These are phyloP conservation scores for Aphelinus atriplicis DNA, from an alignment of 1,140 invertebrate species.

Conservation along the genomic window DNA sequence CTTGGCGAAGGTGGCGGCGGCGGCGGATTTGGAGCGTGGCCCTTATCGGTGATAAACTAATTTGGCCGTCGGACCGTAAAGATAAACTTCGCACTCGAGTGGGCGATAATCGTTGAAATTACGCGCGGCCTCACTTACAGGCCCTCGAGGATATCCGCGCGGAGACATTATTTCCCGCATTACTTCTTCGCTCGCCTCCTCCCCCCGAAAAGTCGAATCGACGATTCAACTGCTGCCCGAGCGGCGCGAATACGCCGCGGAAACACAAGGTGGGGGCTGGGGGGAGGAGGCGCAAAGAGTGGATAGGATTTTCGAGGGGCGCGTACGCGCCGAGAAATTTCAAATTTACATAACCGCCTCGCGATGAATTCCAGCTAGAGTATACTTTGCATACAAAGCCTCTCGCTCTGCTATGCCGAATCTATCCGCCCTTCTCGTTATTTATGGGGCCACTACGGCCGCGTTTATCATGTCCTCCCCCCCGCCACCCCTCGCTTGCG, in stretches of 20 bases:
- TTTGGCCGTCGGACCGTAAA: slow-evolving; percentile 1
- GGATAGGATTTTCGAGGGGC: slow-evolving; percentile 31
- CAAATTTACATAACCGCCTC: slow-evolving; percentile 50
- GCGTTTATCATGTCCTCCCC: slow-evolving; percentile 1
- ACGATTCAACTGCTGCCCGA: slow-evolving; percentile 6
- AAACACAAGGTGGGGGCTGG: slow-evolving; percentile 7
- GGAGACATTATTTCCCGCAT: slow-evolving; percentile 32
- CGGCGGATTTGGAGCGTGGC: no score
- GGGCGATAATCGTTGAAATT: slow-evolving; percentile 21
- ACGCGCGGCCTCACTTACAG: not conserved
- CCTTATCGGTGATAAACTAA: slow-evolving; percentile 13
- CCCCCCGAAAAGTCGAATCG: slow-evolving; percentile 14
- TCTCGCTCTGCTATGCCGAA: slow-evolving; percentile 8
- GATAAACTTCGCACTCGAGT: slow-evolving; percentile 23
- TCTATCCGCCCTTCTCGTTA: slow-evolving; percentile 34
- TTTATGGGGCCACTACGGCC: slow-evolving; percentile 30
- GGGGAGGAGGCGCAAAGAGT: not conserved
- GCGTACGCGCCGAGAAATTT: slow-evolving; percentile 33
- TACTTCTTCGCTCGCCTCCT: slow-evolving; percentile 21
- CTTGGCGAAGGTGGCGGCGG: not conserved
- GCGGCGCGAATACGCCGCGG: slow-evolving; percentile 5
- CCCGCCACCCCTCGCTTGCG: slow-evolving; percentile 19
- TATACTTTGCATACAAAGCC: slow-evolving; percentile 49
- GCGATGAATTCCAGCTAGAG: slow-evolving; percentile 42
- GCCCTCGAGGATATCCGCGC: slow-evolving; percentile 1